Base-by-base conservation (phyloP, 2,888 invertebrate genomes). In the Tenthredo livida region DNA sequence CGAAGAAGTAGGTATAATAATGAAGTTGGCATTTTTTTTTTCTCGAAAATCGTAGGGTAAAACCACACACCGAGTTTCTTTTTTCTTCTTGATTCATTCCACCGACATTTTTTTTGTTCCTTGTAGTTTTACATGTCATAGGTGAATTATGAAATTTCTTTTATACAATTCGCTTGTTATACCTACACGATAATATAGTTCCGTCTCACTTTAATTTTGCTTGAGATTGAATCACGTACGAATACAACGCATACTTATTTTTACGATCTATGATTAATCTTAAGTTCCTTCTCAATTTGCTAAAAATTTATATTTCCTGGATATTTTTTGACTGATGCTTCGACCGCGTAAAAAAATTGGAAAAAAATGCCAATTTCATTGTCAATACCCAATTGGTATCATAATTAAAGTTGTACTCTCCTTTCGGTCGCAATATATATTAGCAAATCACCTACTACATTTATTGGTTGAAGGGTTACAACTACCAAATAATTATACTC, bases 151-250 rank as follows among this genome's bases (percentile, higher is more conserved):
- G 12, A 75, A 15, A 6, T 54, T 17, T 33, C 17, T n/a, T 77
- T 54, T 6, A 50, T 43, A 37, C 2, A 77, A 54, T 21, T 33
- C 33, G 17, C 9, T 33, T 9, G n/a, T 29, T 77, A 77, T 77
- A n/a, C n/a, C n/a, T n/a, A 50, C 50, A 12, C 50, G 50, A 50
- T 77, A 33, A 77, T 29, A 77, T 29, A 77, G 54, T 50, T 77
- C 7, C 54, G 5, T 50, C 50, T 29, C 21, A 54, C 12, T 43
- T 43, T 73, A 43, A 17, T 17, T 21, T 29, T 33, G 6, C 29
- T 17, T 15, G 54, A 77, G 17, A 47, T 77, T 29, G 5, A 9
- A 77, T 29, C 29, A 33, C 15, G 29, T 77, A 50, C 50, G 15
- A 10, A 25, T 73, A 77, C 17, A 54, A 54, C 21, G 25, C 25